phyloP scores from a whole-genome alignment of 2,888 invertebrate genomes.

The Oscheius sp. region DNA sequence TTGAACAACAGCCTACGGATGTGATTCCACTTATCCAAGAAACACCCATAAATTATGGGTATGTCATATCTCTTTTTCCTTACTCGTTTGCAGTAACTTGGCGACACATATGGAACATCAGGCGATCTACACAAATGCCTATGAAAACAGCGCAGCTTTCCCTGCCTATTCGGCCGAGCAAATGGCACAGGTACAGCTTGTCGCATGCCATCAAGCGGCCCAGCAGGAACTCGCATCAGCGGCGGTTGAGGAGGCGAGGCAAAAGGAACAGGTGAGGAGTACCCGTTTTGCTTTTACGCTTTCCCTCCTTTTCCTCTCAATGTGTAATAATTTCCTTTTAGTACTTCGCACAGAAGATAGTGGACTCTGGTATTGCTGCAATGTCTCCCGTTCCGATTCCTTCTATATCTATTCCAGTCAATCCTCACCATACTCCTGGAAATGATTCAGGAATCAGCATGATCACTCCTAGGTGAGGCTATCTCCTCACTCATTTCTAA shows the following conservation, averaged over 20 bases:
- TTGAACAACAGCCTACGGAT: slow-evolving; percentile 6
- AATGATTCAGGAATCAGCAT: slow-evolving; percentile 2
- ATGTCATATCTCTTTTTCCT: background rate
- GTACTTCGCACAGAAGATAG: slow-evolving; percentile 21
- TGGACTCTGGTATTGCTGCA: background rate
- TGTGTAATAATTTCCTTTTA: background rate
- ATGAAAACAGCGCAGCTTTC: background rate
- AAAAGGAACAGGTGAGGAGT: slow-evolving; percentile 19
- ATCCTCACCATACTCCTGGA: slow-evolving; percentile 4
- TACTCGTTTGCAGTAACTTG: background rate
- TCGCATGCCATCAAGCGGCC: slow-evolving; percentile 13
- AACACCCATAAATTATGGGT: background rate
- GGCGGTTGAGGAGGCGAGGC: slow-evolving; percentile 1
- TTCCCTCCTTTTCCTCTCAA: background rate
- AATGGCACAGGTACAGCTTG: slow-evolving; percentile 17
- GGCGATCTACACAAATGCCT: background rate
- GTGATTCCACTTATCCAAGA: background rate
- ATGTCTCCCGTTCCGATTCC: slow-evolving; percentile 2
- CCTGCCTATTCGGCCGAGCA: slow-evolving; percentile 10
- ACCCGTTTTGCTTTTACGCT: too few relatives aligned
- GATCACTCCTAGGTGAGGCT: background rate
- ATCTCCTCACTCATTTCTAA: background rate
- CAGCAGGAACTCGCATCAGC: slow-evolving; percentile 5
- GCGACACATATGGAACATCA: background rate
- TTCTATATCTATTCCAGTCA: background rate